Percentiles rank a stretch among this genome's conserved stretches.
phyloP scores from a whole-genome alignment of 2,797 vertebrate species.

The Enteromius fasciolatus region DNA sequence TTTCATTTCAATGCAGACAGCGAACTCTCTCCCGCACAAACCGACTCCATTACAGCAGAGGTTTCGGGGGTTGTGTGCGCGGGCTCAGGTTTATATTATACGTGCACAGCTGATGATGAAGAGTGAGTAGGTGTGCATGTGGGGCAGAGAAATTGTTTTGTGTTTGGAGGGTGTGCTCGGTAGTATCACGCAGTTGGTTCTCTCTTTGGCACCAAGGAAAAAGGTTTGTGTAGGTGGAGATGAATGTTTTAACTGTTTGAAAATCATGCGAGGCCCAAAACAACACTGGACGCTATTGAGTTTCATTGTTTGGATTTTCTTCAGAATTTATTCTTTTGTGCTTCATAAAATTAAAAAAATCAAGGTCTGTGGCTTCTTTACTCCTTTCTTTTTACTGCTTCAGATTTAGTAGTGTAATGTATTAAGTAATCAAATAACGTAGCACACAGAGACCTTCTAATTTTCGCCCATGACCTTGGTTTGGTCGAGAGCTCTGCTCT shows the following conservation, averaged over 20 bases:
- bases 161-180: slow-evolving; percentile 25
- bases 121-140: slow-evolving; percentile 54
- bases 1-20: slow-evolving; percentile 67
- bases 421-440: slow-evolving; percentile 23
- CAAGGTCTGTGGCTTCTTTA: not conserved
- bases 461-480: slow-evolving; percentile 20
- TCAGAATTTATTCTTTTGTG: not conserved
- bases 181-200: slow-evolving; percentile 12
- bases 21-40: slow-evolving; percentile 65
- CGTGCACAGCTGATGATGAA: slow-evolving; percentile 47
- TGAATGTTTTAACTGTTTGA: slow-evolving; percentile 21
- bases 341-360: not conserved
- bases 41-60: slow-evolving; percentile 59
- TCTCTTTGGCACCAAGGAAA: slow-evolving; percentile 32
- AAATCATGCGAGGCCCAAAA: not conserved
- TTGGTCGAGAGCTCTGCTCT: not conserved
- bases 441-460: slow-evolving; percentile 27
- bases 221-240: slow-evolving; percentile 32
- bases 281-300: not conserved
- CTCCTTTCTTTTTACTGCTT: slow-evolving; percentile 1
- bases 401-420: slow-evolving; percentile 14
- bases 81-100: slow-evolving; percentile 34
- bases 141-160: slow-evolving; percentile 51
- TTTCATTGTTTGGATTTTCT: not conserved
- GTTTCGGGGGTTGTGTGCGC: slow-evolving; percentile 36